These are phyloP conservation scores for Drosophila fuyamai DNA, from an alignment of 1,140 invertebrate species.

Conservation along the genomic window DNA sequence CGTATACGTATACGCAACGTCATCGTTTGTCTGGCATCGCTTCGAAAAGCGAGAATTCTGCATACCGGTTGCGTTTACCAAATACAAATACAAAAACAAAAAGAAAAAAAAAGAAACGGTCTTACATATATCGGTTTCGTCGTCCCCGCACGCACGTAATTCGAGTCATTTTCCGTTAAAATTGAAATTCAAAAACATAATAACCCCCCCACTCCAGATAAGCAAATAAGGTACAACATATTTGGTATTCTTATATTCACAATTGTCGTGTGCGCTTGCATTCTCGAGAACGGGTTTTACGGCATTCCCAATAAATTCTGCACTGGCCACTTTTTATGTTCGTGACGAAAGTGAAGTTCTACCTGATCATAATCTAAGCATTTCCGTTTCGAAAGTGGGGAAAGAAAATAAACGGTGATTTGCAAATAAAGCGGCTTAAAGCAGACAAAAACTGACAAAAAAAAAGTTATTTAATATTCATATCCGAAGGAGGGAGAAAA, in stretches of 20 bases:
- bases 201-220: not conserved
- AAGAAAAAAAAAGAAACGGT: conserved; percentile 8
- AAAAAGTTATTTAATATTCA: conserved; percentile 73
- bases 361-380: conserved; percentile 40
- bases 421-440: conserved; percentile 29
- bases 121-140: conserved; percentile 20
- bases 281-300: conserved; percentile 46
- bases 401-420: conserved; percentile 36
- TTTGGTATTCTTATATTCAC: conserved; percentile 22
- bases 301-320: conserved; percentile 41
- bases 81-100: conserved; percentile 9
- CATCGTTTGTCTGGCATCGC: conserved; percentile 43
- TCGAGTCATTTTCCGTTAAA: conserved; percentile 22
- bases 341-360: conserved; percentile 54
- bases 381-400: conserved; percentile 61
- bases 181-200: not conserved
- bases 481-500: conserved; percentile 10
- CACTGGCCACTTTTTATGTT: conserved; percentile 33
- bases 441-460: conserved; percentile 45
- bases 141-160: conserved; percentile 14
- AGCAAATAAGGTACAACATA: conserved; percentile 11
- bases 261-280: conserved; percentile 24
- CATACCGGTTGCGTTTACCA: conserved; percentile 39
- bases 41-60: conserved; percentile 44
- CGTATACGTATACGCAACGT: conserved; percentile 55